Percentiles rank a stretch among this genome's conserved stretches.
These are phyloP conservation scores for Ailurus styani DNA, from an alignment of 2,113 vertebrate species.

Conservation along the genomic window DNA sequence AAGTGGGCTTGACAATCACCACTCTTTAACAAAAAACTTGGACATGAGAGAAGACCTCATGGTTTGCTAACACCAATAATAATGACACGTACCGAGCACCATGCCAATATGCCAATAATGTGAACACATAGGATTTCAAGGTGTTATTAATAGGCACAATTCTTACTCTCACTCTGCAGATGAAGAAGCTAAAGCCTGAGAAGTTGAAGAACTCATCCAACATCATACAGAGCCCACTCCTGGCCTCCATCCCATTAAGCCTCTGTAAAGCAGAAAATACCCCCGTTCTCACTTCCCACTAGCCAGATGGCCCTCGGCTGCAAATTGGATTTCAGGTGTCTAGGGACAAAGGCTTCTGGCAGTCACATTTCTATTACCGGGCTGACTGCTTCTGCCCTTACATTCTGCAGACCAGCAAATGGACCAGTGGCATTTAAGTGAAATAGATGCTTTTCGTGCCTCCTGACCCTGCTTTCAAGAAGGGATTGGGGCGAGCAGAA, in stretches of 20 bases:
- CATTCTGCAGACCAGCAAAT: background rate
- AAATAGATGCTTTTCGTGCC: background rate
- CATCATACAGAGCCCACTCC: background rate
- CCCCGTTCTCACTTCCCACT: background rate
- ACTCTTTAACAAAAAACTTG: background rate
- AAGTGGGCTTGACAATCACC: background rate
- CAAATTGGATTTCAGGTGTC: background rate
- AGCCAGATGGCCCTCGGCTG: background rate
- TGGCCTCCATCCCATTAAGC: background rate
- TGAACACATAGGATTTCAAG: background rate
- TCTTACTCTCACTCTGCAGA: background rate
- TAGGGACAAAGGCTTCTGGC: background rate
- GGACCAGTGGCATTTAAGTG: background rate
- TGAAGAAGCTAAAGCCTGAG: background rate
- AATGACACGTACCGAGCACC: background rate
- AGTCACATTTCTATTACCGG: background rate
- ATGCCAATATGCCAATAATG: background rate
- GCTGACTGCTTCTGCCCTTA: background rate
- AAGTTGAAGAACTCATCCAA: background rate
- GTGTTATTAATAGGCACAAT: background rate
- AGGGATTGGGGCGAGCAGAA: accelerated
- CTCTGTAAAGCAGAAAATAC: background rate
- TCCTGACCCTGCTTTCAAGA: background rate
- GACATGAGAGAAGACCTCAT: background rate
- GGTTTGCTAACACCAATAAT: background rate